A percentile compares a stretch with the other conserved stretches of the same genome.
phyloP scores from a whole-genome alignment of 1,140 invertebrate species.

The Plutomurus gul region DNA sequence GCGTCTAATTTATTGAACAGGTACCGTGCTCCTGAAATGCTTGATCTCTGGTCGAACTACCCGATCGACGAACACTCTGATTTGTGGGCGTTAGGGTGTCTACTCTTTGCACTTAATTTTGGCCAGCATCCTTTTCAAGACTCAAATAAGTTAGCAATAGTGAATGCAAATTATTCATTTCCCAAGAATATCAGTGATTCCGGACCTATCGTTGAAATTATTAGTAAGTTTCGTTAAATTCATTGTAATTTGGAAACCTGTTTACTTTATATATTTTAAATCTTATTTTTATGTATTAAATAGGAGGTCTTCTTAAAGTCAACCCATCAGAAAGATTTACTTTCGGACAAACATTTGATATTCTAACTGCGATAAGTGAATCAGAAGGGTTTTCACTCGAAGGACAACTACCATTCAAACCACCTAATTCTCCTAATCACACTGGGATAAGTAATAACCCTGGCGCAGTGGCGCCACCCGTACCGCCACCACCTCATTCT shows the following conservation, averaged over 20 bases:
- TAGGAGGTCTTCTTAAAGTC: slow-evolving; percentile 31
- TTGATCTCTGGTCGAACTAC: slow-evolving; percentile 97
- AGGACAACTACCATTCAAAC: slow-evolving; percentile 36
- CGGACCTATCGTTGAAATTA: slow-evolving; percentile 33
- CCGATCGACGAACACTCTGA: slow-evolving; percentile 86
- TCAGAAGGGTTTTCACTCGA: slow-evolving; percentile 33
- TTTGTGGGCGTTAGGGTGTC: slow-evolving; percentile 96
- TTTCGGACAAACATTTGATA: slow-evolving; percentile 41
- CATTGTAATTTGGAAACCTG: background rate
- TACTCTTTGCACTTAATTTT: slow-evolving; percentile 90
- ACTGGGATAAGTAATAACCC: background rate
- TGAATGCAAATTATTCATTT: slow-evolving; percentile 79
- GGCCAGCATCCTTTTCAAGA: slow-evolving; percentile 97
- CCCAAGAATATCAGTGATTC: slow-evolving; percentile 11
- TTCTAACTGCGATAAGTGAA: slow-evolving; percentile 36
- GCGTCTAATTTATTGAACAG: background rate
- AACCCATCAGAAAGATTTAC: slow-evolving; percentile 35
- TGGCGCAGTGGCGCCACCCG: background rate
- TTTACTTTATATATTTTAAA: too few species aligned
- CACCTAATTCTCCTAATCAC: slow-evolving; percentile 36
- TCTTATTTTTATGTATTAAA: background rate
- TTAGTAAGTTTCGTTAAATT: slow-evolving; percentile 7
- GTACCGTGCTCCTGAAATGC: slow-evolving; percentile 86
- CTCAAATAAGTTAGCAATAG: slow-evolving; percentile 89
- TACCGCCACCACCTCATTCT: background rate